Percentiles rank a stretch among this genome's conserved stretches.
phyloP scores from a whole-genome alignment of 2,888 invertebrate genomes.

The Drosophila vallismaia region DNA sequence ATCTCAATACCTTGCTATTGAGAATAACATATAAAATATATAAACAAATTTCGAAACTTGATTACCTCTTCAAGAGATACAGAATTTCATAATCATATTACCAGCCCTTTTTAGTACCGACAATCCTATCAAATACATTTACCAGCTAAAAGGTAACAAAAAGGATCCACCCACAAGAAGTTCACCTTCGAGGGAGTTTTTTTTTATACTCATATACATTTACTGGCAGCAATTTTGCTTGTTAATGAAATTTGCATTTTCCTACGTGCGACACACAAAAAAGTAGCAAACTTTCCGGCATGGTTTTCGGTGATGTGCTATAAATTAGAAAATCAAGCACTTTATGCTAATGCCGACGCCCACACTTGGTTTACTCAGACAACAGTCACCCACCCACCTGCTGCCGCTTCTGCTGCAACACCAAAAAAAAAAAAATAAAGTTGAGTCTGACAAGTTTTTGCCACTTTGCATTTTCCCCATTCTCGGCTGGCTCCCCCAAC shows the following conservation, averaged over 20 bases:
- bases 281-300: conserved; percentile 47
- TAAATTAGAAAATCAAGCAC: conserved; percentile 77
- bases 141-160: not conserved
- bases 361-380: conserved; percentile 41
- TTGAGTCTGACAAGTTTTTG: conserved; percentile 66
- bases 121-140: not conserved
- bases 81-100: no score
- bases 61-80: no score
- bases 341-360: conserved; percentile 71
- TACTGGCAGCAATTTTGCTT: conserved; percentile 69
- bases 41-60: no score
- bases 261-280: conserved; percentile 64
- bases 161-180: not conserved
- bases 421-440: not conserved
- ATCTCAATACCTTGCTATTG: not conserved
- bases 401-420: not conserved
- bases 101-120: no score
- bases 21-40: not conserved
- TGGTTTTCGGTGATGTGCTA: conserved; percentile 70
- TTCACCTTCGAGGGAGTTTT: conserved; percentile 1
- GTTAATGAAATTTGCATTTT: conserved; percentile 77
- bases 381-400: conserved; percentile 20
- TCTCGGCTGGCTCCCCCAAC: conserved; percentile 28
- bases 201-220: conserved; percentile 38
- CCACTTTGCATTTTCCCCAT: conserved; percentile 65